Evolutionary conservation across 2,797 vertebrate species (phyloP), one percentile per base, ranked within the genome.

Genomic region (Streptopelia turtur): DNA sequence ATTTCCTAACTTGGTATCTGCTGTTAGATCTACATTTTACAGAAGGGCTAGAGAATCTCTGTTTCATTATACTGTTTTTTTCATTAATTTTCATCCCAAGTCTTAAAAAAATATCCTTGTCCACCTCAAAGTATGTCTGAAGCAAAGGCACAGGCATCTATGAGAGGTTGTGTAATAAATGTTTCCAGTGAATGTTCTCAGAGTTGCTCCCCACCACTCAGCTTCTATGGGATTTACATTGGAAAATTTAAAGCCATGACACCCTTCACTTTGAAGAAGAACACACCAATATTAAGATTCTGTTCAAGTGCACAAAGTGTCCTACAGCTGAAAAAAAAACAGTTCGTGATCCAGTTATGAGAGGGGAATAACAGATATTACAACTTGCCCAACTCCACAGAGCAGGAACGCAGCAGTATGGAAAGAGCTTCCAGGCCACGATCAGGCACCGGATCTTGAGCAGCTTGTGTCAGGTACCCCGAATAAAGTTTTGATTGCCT

Each of bases 321-420:
- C 31, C 55, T 49, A 45, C 47, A 89, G 41, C 63, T 77, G 66
- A 70, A 93, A 94, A 95, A 95, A 95, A 89, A 14, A 10, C 30
- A 80, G 39, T 79, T 83, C 28, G 13, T 0, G 0, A 66, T 45
- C n/a, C 35, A 37, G 0, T 56, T 55, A 52, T 12, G n/a, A 43
- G 20, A 15, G 1, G 10, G 12, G 22, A 83, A 47, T n/a, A 35
- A 74, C 74, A 81, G 16, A 68, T 33, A 57, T 0, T 33, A n/a
- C 55, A 56, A 47, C 57, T 72, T 72, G 31, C 35, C 66, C 60
- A 49, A 9, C 6, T n/a, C n/a, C 18, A 4, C 30, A 74, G 18
- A 77, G 47, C 28, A 64, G 86, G 70, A 77, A 85, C 12, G 13
- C 10, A 37, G 64, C 52, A 77, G 14, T 23, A 53, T 1, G 25